These are phyloP conservation scores for Tenthredo mesomela DNA, from an alignment of 2,888 invertebrate genomes.

Conservation along the genomic window DNA sequence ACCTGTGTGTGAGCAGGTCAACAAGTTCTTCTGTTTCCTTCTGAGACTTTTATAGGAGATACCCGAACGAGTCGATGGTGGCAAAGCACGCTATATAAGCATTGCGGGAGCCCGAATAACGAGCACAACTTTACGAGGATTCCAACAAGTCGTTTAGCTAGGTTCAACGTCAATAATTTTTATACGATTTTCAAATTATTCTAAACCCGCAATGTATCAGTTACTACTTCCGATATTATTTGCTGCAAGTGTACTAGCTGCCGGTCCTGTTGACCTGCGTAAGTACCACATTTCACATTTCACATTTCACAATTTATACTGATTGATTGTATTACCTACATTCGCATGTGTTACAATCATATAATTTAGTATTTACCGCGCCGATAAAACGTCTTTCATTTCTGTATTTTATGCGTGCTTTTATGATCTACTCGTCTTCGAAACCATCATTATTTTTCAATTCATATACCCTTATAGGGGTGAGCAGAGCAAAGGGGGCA, in stretches of 20 bases:
- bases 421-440: background rate
- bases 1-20: slow-evolving; percentile 5
- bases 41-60: background rate
- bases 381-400: background rate
- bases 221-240: slow-evolving; percentile 1
- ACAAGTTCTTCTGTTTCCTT: slow-evolving; percentile 30
- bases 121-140: slow-evolving; percentile 31
- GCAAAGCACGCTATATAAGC: slow-evolving; percentile 37
- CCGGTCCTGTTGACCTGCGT: slow-evolving; percentile 6
- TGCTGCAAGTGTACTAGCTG: slow-evolving; percentile 17
- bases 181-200: background rate
- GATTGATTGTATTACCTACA: background rate
- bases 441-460: background rate
- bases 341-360: background rate
- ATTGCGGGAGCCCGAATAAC: background rate
- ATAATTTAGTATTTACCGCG: background rate
- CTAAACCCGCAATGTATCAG: background rate
- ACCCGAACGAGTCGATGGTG: background rate
- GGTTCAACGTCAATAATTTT: background rate
- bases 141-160: slow-evolving; percentile 2
- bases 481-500: no score
- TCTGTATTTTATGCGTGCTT: background rate
- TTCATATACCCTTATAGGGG: no score
- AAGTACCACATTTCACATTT: slow-evolving; percentile 6
- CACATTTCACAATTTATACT: background rate